Conservation (phyloP, 2,797 vertebrate genomes). For the Leptodactylus fallax region DNA sequence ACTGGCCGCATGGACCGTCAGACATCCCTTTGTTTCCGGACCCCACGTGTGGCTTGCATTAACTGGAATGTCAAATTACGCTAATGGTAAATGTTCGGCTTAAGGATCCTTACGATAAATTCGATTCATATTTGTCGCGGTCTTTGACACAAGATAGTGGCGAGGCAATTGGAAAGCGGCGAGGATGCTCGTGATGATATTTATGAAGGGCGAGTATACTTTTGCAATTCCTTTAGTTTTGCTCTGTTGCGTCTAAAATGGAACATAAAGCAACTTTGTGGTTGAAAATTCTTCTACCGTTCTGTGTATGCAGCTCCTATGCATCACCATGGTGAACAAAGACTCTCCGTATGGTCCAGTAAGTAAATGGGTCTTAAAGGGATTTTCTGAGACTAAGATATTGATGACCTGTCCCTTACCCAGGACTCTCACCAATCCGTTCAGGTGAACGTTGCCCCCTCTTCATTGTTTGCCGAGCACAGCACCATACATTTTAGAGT, state of each 20-base stretch:
- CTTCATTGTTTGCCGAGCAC: too few species aligned
- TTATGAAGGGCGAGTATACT: too few species aligned
- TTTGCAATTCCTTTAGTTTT: not conserved
- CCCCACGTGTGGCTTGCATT: not conserved
- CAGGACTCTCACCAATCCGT: too few species aligned
- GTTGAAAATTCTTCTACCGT: not conserved
- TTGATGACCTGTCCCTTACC: too few species aligned
- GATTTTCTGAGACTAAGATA: too few species aligned
- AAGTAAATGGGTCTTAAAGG: too few species aligned
- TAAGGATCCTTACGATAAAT: constrained; percentile 11
- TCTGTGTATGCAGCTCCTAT: not conserved
- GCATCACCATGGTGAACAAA: not conserved
- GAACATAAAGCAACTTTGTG: not conserved
- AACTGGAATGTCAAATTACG: constrained; percentile 19
- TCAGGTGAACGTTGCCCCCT: too few species aligned
- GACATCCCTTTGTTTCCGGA: not conserved
- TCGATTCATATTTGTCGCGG: not conserved
- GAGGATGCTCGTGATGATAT: not conserved
- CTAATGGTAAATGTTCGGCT: constrained; percentile 42
- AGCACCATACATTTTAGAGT: too few species aligned
- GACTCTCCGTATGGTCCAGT: too few species aligned
- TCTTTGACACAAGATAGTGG: not conserved
- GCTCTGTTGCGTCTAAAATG: not conserved
- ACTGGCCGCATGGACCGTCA: not conserved
- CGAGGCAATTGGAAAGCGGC: not conserved